These are phyloP conservation scores for Hydropotes inermis DNA, from an alignment of 2,113 vertebrate species.

Conservation along the genomic window DNA sequence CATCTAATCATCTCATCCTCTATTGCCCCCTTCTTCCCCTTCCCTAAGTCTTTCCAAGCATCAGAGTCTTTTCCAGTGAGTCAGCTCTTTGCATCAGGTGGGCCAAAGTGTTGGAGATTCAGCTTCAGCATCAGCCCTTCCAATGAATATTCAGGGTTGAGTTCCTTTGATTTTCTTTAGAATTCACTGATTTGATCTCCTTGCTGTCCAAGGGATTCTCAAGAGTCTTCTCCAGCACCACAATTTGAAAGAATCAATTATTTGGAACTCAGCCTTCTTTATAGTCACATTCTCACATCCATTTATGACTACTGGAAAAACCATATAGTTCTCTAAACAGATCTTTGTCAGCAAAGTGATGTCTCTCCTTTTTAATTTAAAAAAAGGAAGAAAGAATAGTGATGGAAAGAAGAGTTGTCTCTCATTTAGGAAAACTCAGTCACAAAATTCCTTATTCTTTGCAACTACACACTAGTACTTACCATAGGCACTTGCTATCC, in stretches of 20 bases:
- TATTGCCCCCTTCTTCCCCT: background rate
- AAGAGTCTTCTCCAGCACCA: background rate
- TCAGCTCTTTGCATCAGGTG: background rate
- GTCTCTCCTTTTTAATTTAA: background rate
- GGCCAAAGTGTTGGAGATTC: background rate
- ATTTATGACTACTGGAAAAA: background rate
- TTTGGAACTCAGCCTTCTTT: background rate
- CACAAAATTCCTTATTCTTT: background rate
- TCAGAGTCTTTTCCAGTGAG: background rate
- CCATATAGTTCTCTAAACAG: background rate
- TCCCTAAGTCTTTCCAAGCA: background rate
- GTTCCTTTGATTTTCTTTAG: background rate
- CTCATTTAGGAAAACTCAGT: background rate
- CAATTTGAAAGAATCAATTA: background rate
- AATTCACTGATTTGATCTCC: background rate
- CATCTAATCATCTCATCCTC: background rate
- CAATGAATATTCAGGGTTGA: background rate
- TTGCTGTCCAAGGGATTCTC: background rate
- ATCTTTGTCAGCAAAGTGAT: background rate
- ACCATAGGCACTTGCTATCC: background rate
- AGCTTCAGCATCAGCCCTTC: background rate
- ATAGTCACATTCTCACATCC: background rate
- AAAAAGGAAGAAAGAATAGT: background rate
- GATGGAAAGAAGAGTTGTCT: background rate
- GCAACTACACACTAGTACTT: background rate